Evolutionary conservation across 2,888 invertebrate genomes (phyloP), one percentile per base, ranked within the genome.

Genomic region (Pedicia rivosa): DNA sequence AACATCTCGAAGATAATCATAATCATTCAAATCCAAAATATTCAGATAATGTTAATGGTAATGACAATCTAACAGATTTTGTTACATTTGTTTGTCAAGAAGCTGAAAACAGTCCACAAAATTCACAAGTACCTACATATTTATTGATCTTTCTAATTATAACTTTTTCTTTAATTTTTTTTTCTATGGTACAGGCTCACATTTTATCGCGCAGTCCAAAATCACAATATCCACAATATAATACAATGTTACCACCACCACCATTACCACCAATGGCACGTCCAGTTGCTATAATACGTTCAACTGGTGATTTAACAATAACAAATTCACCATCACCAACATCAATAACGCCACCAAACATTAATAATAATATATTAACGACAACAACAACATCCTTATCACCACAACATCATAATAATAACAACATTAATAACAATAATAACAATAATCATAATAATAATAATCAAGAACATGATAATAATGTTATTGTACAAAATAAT

Each of bases 71-170:
- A 45, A 84, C 90, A 3, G 94, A 95, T 63, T 94, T 94, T 62
- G 94, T 94, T 45, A 91, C 92, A 30, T 87, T 94, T 54, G 94
- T 94, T 36, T 94, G 94, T 56, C 92, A 92, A 63, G 94, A 94
- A 62, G 82, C 84, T 20, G 78, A 84, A 48, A 76, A 76, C 42
- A 77, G 76, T 41, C 71, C 73, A 50, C 79, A 79, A 60, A 72
- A 74, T 53, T 65, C 78, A 54, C 80, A 80, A 73, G 7, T 24
- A 19, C 29, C 37, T 24, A n/a, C 27, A 16, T 52, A 52, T 15
- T 50, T 50, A 42, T 51, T 51, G 38, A 41, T 51, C 19, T 51
- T 51, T 17, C 50, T 50, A 34, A 43, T 43, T 5, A 19, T 7
- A 3, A 47, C 44, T 50, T 3, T 24, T 4, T 8, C 10, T 24